Evolutionary conservation across 2,797 vertebrate species (phyloP).

Genomic region (Tympanoctomys barrerae): DNA sequence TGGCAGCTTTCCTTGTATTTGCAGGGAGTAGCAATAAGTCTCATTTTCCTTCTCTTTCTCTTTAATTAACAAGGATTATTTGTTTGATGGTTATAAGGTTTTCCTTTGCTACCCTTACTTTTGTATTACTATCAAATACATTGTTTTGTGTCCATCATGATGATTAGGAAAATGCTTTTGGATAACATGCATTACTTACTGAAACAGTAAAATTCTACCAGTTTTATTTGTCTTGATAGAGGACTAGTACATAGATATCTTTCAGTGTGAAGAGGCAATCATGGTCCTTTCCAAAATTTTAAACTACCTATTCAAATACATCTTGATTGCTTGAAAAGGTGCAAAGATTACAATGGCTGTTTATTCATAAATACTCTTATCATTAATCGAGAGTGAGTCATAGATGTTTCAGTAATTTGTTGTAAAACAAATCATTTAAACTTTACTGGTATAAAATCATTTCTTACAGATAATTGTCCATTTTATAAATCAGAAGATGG

Average conservation of each 20-base stretch:
- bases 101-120: background rate
- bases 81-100: background rate
- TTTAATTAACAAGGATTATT: background rate
- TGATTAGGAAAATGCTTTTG: background rate
- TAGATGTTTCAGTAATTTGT: background rate
- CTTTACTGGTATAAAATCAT: background rate
- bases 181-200: background rate
- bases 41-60: background rate
- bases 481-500: background rate
- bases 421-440: background rate
- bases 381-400: background rate
- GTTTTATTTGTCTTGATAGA: background rate
- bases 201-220: background rate
- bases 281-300: background rate
- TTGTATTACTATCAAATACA: background rate
- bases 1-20: background rate
- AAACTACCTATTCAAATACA: background rate
- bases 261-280: background rate
- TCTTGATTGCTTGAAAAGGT: background rate
- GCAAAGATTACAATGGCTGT: background rate
- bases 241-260: background rate
- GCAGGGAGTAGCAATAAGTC: background rate
- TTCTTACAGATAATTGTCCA: background rate
- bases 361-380: background rate
- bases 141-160: background rate